These are phyloP conservation scores for Eulemur rubriventer DNA, from an alignment of 2,797 vertebrate species.

Conservation along the genomic window DNA sequence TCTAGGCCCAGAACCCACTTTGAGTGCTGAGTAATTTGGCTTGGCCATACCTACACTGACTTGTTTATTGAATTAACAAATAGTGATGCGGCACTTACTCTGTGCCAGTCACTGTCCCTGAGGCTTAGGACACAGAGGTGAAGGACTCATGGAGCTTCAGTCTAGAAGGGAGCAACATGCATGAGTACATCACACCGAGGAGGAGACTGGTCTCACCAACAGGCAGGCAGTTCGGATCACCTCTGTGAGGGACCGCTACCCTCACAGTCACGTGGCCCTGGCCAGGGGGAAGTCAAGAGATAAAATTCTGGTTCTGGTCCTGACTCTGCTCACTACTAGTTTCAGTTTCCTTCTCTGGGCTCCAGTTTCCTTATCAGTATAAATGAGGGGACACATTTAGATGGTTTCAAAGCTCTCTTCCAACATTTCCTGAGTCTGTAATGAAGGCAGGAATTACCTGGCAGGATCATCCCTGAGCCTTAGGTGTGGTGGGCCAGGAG, in stretches of 20 bases:
- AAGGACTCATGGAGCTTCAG: background rate
- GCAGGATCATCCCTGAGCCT: background rate
- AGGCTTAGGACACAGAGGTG: background rate
- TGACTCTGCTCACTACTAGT: background rate
- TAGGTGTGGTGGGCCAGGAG: background rate
- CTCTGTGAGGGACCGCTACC: background rate
- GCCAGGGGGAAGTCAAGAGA: background rate
- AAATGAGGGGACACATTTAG: background rate
- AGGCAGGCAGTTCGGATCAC: background rate
- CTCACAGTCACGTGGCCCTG: background rate
- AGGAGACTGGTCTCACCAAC: background rate
- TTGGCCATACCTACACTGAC: background rate
- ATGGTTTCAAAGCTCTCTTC: background rate
- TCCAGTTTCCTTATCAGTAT: background rate
- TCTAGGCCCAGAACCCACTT: background rate
- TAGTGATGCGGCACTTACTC: background rate
- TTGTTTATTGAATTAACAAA: background rate
- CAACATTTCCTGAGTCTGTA: background rate
- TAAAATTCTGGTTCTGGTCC: background rate
- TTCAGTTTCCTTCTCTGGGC: background rate
- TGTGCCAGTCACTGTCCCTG: background rate
- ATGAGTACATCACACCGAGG: background rate
- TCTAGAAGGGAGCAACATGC: background rate
- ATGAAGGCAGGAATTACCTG: background rate
- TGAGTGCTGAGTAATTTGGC: background rate